phyloP scores from a whole-genome alignment of 2,888 invertebrate genomes.

The Prenolepis imparis region DNA sequence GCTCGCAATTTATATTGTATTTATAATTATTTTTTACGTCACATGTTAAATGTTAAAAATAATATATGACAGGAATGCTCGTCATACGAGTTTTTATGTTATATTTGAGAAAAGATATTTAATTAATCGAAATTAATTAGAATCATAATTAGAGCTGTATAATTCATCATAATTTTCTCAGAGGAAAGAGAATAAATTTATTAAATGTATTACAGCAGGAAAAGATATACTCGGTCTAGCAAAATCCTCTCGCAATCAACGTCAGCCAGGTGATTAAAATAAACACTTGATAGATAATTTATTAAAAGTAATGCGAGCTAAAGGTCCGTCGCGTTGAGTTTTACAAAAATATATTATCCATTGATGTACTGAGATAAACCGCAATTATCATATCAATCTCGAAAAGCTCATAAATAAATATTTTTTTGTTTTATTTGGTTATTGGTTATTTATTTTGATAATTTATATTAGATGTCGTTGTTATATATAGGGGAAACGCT shows the following conservation, averaged over 20 bases:
- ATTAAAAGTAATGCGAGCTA: neutral
- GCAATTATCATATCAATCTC: neutral
- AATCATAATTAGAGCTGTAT: neutral
- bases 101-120: neutral
- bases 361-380: neutral
- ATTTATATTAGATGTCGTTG: neutral
- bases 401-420: neutral
- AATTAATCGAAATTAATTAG: neutral
- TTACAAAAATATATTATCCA: conserved; percentile 22
- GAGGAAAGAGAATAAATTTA: neutral
- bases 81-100: neutral
- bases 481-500: neutral
- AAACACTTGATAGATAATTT: conserved; percentile 6
- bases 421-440: neutral
- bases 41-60: neutral
- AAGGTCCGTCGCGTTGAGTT: neutral
- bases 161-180: conserved; percentile 13
- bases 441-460: neutral
- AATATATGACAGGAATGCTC: neutral
- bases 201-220: neutral
- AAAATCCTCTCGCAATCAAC: conserved; percentile 3
- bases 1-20: neutral
- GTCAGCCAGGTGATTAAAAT: conserved; percentile 14
- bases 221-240: neutral
- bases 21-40: neutral